Conservation (phyloP, 2,888 invertebrate species). For the Oconnorella tubifera region DNA sequence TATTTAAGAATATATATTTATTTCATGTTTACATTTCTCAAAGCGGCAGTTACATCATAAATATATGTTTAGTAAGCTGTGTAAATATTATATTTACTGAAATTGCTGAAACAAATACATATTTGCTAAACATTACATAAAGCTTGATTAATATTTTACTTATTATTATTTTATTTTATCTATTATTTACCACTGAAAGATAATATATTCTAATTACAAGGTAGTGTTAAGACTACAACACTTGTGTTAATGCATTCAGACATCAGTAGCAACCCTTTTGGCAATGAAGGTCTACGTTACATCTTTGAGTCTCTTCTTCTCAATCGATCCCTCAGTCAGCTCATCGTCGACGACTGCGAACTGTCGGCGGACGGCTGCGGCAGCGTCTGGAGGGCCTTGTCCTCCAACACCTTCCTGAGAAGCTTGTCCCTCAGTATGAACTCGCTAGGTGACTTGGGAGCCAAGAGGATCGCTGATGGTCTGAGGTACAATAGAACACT, state of each 20-base stretch:
- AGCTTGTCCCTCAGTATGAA: slow-evolving; percentile 49
- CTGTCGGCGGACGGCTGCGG: slow-evolving; percentile 44
- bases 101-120: too few species aligned
- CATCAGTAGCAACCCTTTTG: slow-evolving; percentile 49
- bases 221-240: too few species aligned
- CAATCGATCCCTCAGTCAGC: slow-evolving; percentile 42
- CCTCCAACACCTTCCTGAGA: slow-evolving; percentile 41
- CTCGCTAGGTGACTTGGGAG: slow-evolving; percentile 45
- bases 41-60: too few species aligned
- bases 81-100: too few species aligned
- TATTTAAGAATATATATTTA: too few species aligned
- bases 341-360: slow-evolving; percentile 51
- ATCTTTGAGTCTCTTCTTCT: slow-evolving; percentile 44
- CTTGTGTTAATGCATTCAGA: slow-evolving; percentile 38
- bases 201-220: too few species aligned
- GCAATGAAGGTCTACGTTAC: slow-evolving; percentile 43
- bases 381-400: slow-evolving; percentile 44
- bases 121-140: too few species aligned
- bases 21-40: too few species aligned
- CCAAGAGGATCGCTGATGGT: slow-evolving; percentile 43
- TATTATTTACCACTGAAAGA: too few species aligned
- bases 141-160: too few species aligned
- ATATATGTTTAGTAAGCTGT: too few species aligned
- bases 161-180: too few species aligned
- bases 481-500: slow-evolving; percentile 44